Evolutionary conservation across 2,888 invertebrate species (phyloP), one percentile per base, ranked within the genome.

Genomic region (Dioctria linearis): DNA sequence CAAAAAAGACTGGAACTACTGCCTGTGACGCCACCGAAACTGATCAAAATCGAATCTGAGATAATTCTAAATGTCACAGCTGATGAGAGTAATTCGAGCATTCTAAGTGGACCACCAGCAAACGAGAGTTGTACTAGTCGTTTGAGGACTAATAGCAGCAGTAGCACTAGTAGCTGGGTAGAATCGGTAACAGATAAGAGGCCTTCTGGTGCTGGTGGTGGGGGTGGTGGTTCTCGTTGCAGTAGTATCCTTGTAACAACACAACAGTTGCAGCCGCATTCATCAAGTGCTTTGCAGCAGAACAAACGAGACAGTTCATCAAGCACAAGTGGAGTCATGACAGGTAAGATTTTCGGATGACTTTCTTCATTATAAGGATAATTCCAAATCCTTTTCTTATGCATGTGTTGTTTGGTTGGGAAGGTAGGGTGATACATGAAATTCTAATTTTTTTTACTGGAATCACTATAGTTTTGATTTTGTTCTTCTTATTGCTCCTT

Each of bases 31-130:
- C 87, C 88, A 83, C 88, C 88, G 67, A 88, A 88, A 39, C 88
- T 88, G 42, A 87, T 88, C 0, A 88, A 88, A 83, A 86, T 88
- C 82, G 88, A 88, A 82, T 87, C 88, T 25, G 73, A 73, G 4
- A 57, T 25, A 11, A 59, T 8, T 54, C 42, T 73, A 40, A 54
- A 73, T 73, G 73, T 57, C 51, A 25, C 25, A 25, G 42, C 42
- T 3, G 13, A 39, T 25, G 57, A 59, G 42, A 42, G 73, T 13
- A 57, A 42, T 42, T 73, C 73, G 13, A 73, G n/a, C 80, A 76
- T 78, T 80, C 13, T 71, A 59, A 79, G 66, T 67, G 81, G 61
- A 71, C 80, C 80, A 76, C 61, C 43, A 82, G 25, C 25, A 25
- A 82, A 82, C 81, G 83, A 83, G 81, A 82, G 83, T 83, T 81